Conservation (phyloP, 2,888 invertebrate genomes). For the Drosophila parthenogenetica region DNA sequence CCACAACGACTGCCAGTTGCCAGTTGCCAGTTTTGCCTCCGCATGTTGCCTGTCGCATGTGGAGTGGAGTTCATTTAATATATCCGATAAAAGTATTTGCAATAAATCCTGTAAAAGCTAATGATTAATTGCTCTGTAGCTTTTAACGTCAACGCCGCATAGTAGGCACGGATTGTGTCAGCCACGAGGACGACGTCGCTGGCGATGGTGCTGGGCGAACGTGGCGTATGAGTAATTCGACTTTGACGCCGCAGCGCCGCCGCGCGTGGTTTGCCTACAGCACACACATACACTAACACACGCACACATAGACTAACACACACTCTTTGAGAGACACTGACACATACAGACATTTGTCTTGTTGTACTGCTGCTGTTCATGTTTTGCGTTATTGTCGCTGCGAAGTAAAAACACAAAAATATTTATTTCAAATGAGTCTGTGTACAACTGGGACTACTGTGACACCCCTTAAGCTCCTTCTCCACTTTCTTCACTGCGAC, state of each 20-base stretch:
- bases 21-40: conserved; percentile 10
- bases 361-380: conserved; percentile 63
- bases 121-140: conserved; percentile 82
- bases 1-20: conserved; percentile 26
- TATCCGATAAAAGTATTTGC: conserved; percentile 82
- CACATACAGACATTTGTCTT: conserved; percentile 60
- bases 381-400: conserved; percentile 80
- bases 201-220: conserved; percentile 48
- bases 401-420: conserved; percentile 81
- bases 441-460: conserved; percentile 67
- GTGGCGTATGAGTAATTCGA: conserved; percentile 79
- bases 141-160: conserved; percentile 77
- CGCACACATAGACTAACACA: conserved; percentile 20
- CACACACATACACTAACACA: conserved; percentile 31
- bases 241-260: conserved; percentile 74
- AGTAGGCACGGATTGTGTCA: conserved; percentile 78
- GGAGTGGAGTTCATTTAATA: conserved; percentile 78
- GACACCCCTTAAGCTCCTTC: not conserved
- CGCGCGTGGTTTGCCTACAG: conserved; percentile 77
- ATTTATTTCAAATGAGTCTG: conserved; percentile 80
- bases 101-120: conserved; percentile 83
- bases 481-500: conserved; percentile 14
- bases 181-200: conserved; percentile 27
- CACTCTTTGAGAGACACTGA: conserved; percentile 9
- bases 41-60: conserved; percentile 29